Conservation (phyloP, 2,113 vertebrate species). For the Scalopus aquaticus region DNA sequence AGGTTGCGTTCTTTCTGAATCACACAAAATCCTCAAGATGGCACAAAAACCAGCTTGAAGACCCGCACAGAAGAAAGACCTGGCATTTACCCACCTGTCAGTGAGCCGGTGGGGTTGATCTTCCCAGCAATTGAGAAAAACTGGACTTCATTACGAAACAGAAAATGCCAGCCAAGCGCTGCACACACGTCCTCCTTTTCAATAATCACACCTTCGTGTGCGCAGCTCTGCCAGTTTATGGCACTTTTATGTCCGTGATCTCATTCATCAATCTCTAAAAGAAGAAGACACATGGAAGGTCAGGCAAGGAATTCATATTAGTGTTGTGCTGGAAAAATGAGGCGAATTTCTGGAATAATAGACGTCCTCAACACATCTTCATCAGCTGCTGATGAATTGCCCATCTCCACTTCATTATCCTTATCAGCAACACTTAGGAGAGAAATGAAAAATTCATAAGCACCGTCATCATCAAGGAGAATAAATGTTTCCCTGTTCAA, state of each 20-base stretch:
- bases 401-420: slow-evolving; percentile 70
- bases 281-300: slow-evolving; percentile 45
- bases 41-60: slow-evolving; percentile 36
- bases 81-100: slow-evolving; percentile 70
- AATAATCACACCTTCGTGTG: slow-evolving; percentile 56
- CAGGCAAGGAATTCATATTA: slow-evolving; percentile 43
- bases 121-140: slow-evolving; percentile 64
- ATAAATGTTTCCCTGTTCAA: slow-evolving; percentile 77
- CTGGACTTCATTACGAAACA: slow-evolving; percentile 60
- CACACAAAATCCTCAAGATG: background rate
- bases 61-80: slow-evolving; percentile 5
- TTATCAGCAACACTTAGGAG: slow-evolving; percentile 70
- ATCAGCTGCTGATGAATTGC: slow-evolving; percentile 73
- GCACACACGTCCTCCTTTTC: slow-evolving; percentile 55
- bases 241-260: slow-evolving; percentile 34
- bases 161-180: slow-evolving; percentile 19
- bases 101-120: slow-evolving; percentile 56
- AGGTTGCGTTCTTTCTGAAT: slow-evolving; percentile 1
- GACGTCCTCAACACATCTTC: slow-evolving; percentile 57
- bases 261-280: slow-evolving; percentile 66
- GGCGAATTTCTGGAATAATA: slow-evolving; percentile 43
- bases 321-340: slow-evolving; percentile 48
- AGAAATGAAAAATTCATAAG: slow-evolving; percentile 78
- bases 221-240: slow-evolving; percentile 52
- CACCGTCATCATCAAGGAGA: slow-evolving; percentile 74